Conservation (phyloP, 2,888 invertebrate genomes). For the Latrodectus hesperus region DNA sequence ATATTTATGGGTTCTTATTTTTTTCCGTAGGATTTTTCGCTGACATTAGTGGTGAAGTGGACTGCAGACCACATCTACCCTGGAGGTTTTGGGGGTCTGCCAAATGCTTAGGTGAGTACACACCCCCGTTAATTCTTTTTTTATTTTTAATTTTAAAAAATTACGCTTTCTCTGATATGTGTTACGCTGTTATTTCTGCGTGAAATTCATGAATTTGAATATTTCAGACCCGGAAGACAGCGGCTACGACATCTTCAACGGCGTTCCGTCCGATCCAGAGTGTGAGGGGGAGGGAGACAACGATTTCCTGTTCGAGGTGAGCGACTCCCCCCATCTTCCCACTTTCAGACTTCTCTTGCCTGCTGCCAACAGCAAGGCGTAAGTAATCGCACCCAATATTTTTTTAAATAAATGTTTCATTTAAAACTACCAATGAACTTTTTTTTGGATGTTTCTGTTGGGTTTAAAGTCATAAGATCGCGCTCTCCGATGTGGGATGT, state of each 20-base stretch:
- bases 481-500: too few species aligned
- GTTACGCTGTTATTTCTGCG: too few species aligned
- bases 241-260: slow-evolving; percentile 73
- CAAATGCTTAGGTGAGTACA: slow-evolving; percentile 77
- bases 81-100: slow-evolving; percentile 82
- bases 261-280: slow-evolving; percentile 72
- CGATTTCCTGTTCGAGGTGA: slow-evolving; percentile 87
- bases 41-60: slow-evolving; percentile 71
- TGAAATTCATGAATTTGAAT: neutral
- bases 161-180: too few species aligned
- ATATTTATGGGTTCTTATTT: neutral
- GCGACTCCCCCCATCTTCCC: slow-evolving; percentile 86
- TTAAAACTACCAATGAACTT: neutral
- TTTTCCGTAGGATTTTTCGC: slow-evolving; percentile 70
- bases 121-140: too few species aligned
- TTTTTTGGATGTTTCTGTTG: neutral
- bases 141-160: too few species aligned
- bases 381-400: slow-evolving; percentile 58
- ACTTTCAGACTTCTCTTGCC: slow-evolving; percentile 79
- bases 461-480: too few species aligned
- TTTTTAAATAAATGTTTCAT: neutral
- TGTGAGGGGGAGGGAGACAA: slow-evolving; percentile 74
- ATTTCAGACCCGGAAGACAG: slow-evolving; percentile 71
- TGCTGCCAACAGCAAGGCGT: slow-evolving; percentile 67
- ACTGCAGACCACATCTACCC: slow-evolving; percentile 73